Percentiles rank a stretch among this genome's conserved stretches.
Evolutionary conservation across 2,888 invertebrate genomes (phyloP).

Genomic region (Zygaena filipendulae): DNA sequence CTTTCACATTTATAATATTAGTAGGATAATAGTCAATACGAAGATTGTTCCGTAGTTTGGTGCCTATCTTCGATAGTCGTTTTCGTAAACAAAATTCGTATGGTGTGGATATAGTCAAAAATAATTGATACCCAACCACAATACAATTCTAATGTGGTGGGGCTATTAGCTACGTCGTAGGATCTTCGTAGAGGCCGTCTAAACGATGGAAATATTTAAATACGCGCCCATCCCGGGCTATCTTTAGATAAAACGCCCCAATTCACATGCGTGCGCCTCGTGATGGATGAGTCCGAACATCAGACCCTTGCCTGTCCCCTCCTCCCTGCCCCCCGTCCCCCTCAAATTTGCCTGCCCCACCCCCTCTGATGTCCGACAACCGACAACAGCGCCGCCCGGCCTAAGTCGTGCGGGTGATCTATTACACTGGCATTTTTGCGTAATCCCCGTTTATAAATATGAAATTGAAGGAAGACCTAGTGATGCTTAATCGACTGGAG

Average conservation of each 20-base stretch:
- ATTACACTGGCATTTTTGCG: conserved; percentile 67
- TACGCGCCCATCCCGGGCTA: conserved; percentile 56
- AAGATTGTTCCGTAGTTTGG: too few relatives aligned
- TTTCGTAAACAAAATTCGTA: too few relatives aligned
- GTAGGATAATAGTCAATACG: too few relatives aligned
- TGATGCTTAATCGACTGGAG: conserved; percentile 67
- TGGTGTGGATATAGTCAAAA: too few relatives aligned
- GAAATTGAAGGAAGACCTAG: conserved; percentile 66
- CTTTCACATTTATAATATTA: too few relatives aligned
- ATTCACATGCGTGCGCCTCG: conserved; percentile 66
- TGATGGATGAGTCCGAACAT: conserved; percentile 67
- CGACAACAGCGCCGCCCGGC: conserved; percentile 34
- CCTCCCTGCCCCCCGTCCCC: conserved; percentile 46
- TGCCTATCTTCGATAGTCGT: too few relatives aligned
- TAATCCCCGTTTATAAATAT: conserved; percentile 69
- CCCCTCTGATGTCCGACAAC: conserved; percentile 36
- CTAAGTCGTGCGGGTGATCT: conserved; percentile 66
- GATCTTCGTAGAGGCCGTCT: too few relatives aligned
- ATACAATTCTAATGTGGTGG: too few relatives aligned
- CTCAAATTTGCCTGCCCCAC: too few relatives aligned
- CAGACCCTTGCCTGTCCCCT: conserved; percentile 58
- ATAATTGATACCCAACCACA: too few relatives aligned
- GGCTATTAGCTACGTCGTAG: conserved; percentile 29
- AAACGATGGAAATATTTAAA: conserved; percentile 66
- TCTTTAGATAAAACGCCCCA: conserved; percentile 66